Base-by-base conservation (phyloP, 92 coral and sea anemone species). In the Epizoanthus ramosus region DNA sequence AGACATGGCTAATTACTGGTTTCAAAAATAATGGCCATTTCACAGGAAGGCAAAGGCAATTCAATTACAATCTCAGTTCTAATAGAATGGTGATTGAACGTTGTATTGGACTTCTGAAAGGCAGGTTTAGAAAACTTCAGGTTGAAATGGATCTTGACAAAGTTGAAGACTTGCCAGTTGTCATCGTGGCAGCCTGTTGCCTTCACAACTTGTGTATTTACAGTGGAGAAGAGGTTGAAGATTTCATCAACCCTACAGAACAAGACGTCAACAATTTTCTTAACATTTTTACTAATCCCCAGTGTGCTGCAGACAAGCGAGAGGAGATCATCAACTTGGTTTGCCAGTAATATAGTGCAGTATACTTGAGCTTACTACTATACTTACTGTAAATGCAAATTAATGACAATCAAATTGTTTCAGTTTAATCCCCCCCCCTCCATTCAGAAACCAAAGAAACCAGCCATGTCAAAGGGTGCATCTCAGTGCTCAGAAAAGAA, bases 211-310 rank as follows among this genome's bases (percentile, higher is more conserved):
- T 76, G 15, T 76, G 82, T 31, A 9, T 76, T 31, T 60, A 15
- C 24, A 16, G 24, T 16, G 23, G 24, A 0, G 66, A 60, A 4
- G 66, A 60, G 0, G 33, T 54, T 19, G 70, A 76, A 76, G 82
- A 76, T 57, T 63, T 50, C 50, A 59, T 76, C 8, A 71, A 76
- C 57, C 66, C 66, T 8, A 10, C 66, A 60, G 66, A 60, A 13
- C 17, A 83, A 33, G 79, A 84, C 31, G 74, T 79, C 59, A 84
- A 84, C 79, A 64, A 84, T 79, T 74, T 84, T 84, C 74, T 71
- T 25, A 84, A 84, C 79, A 63, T 84, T 14, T 84, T 84, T 65
- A 71, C 87, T 74, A 74, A 84, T 84, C 73, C 77, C 22, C 64
- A 74, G n/a, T 22, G 61, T 72, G 86, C 81, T 76, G 35, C 70